A percentile compares a stretch with the other conserved stretches of the same genome.
Evolutionary conservation across 2,888 invertebrate species (phyloP).

Genomic region (Oscheius onirici): DNA sequence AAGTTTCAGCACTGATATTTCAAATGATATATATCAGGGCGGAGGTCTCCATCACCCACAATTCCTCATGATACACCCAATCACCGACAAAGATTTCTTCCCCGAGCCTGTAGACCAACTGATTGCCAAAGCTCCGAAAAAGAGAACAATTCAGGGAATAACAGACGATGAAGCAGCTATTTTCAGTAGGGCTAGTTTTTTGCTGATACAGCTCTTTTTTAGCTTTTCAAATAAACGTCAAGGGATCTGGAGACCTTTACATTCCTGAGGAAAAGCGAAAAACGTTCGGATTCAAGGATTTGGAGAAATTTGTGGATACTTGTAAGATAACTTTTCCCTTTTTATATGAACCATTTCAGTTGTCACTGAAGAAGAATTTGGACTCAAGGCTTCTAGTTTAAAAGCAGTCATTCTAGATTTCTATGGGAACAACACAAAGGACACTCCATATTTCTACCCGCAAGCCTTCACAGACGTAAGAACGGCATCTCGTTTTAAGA

Average conservation of each 20-base stretch:
- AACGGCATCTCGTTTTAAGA: neutral
- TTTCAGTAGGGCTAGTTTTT: conserved; percentile 37
- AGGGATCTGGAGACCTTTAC: neutral
- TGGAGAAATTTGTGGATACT: neutral
- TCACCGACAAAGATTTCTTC: conserved; percentile 54
- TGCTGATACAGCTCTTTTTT: neutral
- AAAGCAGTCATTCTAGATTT: neutral
- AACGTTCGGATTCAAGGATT: neutral
- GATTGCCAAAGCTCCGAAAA: conserved; percentile 47
- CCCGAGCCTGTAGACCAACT: conserved; percentile 51
- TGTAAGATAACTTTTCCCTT: neutral
- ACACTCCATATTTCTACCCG: conserved; percentile 38
- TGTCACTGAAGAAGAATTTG: neutral
- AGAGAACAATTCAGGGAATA: conserved; percentile 49
- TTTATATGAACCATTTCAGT: neutral
- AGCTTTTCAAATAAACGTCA: neutral
- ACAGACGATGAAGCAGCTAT: conserved; percentile 42
- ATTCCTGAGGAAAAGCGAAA: conserved; percentile 7
- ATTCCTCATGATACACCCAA: conserved; percentile 44
- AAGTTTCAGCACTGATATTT: conserved; percentile 17
- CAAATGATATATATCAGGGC: conserved; percentile 5
- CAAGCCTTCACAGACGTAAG: conserved; percentile 45
- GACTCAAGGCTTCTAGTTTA: neutral
- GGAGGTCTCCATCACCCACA: neutral
- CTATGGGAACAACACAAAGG: neutral